Evolutionary conservation across 2,797 vertebrate species (phyloP).

Genomic region (Tinamus major): DNA sequence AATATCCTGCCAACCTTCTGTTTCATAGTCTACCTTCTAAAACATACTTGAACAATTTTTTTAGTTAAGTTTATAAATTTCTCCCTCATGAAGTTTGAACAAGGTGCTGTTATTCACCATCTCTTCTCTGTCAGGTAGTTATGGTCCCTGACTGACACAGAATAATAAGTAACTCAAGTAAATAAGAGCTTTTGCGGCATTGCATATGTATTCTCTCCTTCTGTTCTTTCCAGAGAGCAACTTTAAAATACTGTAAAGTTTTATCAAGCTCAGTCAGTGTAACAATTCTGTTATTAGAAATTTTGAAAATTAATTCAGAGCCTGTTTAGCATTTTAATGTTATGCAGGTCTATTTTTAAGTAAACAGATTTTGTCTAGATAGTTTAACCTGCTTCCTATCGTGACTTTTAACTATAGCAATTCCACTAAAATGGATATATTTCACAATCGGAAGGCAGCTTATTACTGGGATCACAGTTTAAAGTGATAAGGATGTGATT

Average conservation of each 20-base stretch:
- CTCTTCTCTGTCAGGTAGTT: background rate
- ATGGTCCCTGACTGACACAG: background rate
- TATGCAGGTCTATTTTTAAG: background rate
- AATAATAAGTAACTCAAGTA: background rate
- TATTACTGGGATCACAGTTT: background rate
- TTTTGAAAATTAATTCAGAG: background rate
- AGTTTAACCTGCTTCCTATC: background rate
- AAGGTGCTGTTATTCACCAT: background rate
- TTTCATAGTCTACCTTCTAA: background rate
- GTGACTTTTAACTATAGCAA: background rate
- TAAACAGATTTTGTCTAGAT: background rate
- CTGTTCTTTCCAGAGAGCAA: background rate
- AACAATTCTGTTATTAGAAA: background rate
- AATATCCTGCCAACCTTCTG: background rate
- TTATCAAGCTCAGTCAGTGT: background rate
- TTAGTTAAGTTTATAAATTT: background rate
- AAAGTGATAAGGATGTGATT: background rate
- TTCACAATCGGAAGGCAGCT: background rate
- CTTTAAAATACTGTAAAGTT: background rate
- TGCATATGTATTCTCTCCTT: background rate
- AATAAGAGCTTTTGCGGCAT: rapidly evolving
- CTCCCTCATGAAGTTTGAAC: background rate
- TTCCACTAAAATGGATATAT: background rate
- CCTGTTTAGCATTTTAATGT: background rate
- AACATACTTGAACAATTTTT: background rate